A percentile compares a stretch with the other conserved stretches of the same genome.
Conservation (phyloP, 2,113 vertebrate genomes). For the Nibea albiflora region DNA sequence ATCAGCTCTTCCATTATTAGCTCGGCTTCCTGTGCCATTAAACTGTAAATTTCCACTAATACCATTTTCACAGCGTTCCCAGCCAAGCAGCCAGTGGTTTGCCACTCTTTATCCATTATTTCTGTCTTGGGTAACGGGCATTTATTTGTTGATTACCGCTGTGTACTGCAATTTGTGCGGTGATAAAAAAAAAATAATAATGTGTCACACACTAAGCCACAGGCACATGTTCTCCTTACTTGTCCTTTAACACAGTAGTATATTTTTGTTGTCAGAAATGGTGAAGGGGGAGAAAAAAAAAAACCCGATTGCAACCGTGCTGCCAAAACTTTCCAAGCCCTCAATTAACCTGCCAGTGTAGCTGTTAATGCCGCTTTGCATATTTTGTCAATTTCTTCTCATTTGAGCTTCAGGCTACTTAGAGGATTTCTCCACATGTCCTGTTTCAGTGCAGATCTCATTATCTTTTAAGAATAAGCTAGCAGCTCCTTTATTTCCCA, state of each 20-base stretch:
- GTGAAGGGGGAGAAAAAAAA: conserved; percentile 18
- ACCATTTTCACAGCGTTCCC: conserved; percentile 15
- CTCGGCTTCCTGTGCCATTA: neutral
- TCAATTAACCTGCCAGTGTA: conserved; percentile 82
- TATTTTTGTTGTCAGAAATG: conserved; percentile 58
- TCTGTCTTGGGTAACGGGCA: conserved; percentile 17
- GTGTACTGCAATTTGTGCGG: conserved; percentile 6
- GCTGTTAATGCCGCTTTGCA: conserved; percentile 76
- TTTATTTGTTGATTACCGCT: conserved; percentile 31
- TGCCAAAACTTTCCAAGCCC: conserved; percentile 79
- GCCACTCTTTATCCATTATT: conserved; percentile 11
- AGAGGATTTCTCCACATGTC: conserved; percentile 72
- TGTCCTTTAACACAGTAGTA: conserved; percentile 53
- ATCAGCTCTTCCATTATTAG: neutral
- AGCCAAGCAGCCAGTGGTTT: conserved; percentile 21
- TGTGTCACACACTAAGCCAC: conserved; percentile 33
- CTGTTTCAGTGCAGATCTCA: conserved; percentile 73
- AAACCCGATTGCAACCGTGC: conserved; percentile 12
- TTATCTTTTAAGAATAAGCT: conserved; percentile 79
- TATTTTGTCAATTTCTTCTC: conserved; percentile 73
- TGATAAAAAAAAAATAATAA: conserved; percentile 44
- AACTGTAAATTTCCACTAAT: neutral
- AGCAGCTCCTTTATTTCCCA: conserved; percentile 65
- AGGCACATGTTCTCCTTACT: conserved; percentile 40
- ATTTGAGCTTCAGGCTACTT: conserved; percentile 74